Conservation (phyloP, 2,113 vertebrate genomes). For the Pterocles burchelli region DNA sequence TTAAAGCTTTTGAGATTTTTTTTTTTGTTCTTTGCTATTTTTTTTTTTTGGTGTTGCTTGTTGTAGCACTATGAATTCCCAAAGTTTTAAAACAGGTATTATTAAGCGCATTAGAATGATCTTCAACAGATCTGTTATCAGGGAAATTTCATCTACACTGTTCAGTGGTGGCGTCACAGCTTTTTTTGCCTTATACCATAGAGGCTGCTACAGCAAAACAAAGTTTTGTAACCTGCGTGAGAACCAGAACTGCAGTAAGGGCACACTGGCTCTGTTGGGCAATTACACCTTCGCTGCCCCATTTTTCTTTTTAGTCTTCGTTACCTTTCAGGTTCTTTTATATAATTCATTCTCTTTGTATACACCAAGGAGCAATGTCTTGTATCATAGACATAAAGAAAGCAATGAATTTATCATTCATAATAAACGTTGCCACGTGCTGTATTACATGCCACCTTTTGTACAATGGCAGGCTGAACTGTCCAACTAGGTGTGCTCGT, state of each 20-base stretch:
- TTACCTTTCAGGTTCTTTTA: not conserved
- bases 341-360: not conserved
- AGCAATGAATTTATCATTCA: not conserved
- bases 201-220: not conserved
- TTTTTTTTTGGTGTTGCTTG: not conserved
- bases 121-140: no score
- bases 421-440: not conserved
- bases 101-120: not conserved
- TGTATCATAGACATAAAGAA: not conserved
- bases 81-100: not conserved
- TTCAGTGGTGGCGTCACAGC: not conserved
- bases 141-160: not conserved
- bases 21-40: not conserved
- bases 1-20: not conserved
- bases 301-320: not conserved
- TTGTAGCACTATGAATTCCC: not conserved
- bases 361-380: not conserved
- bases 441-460: not conserved
- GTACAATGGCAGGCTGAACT: slow-evolving; percentile 10
- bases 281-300: not conserved
- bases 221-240: not conserved
- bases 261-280: not conserved
- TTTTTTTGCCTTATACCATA: not conserved
- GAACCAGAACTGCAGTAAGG: not conserved
- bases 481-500: not conserved